Evolutionary conservation across 35 echinoderm and acorn worm species (phyloP).

Genomic region (Antedon bifida): DNA sequence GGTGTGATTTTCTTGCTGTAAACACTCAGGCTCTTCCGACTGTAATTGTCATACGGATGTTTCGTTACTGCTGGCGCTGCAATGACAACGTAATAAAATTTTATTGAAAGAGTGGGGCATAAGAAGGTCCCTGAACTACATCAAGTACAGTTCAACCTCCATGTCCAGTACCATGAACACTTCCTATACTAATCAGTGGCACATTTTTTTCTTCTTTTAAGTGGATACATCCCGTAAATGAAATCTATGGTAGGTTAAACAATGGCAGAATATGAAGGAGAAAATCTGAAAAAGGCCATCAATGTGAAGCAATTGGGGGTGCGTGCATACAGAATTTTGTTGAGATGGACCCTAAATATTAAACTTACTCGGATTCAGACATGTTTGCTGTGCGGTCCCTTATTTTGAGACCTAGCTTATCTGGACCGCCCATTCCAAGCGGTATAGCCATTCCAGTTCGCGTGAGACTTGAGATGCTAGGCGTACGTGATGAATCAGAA

Average conservation of each 20-base stretch:
- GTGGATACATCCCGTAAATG: too few species aligned
- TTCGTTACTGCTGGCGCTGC: slow-evolving; percentile 3
- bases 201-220: too few species aligned
- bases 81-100: not conserved
- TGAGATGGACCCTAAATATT: not conserved
- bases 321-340: too few species aligned
- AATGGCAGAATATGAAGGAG: too few species aligned
- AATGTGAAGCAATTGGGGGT: too few species aligned
- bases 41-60: slow-evolving; percentile 13
- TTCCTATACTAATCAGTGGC: too few species aligned
- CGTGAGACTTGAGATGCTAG: slow-evolving; percentile 8
- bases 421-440: not conserved
- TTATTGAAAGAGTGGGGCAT: not conserved
- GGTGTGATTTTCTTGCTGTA: not conserved
- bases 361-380: slow-evolving; percentile 10
- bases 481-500: slow-evolving; percentile 23
- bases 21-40: not conserved
- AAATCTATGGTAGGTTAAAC: too few species aligned
- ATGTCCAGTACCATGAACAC: too few species aligned
- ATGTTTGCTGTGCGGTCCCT: not conserved
- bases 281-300: too few species aligned
- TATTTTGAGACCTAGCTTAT: not conserved
- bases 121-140: too few species aligned
- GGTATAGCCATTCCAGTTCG: not conserved
- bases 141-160: too few species aligned